Percentiles rank a stretch among this genome's conserved stretches.
phyloP scores from a whole-genome alignment of 2,888 invertebrate genomes.

The Parnassius mnemosyne region DNA sequence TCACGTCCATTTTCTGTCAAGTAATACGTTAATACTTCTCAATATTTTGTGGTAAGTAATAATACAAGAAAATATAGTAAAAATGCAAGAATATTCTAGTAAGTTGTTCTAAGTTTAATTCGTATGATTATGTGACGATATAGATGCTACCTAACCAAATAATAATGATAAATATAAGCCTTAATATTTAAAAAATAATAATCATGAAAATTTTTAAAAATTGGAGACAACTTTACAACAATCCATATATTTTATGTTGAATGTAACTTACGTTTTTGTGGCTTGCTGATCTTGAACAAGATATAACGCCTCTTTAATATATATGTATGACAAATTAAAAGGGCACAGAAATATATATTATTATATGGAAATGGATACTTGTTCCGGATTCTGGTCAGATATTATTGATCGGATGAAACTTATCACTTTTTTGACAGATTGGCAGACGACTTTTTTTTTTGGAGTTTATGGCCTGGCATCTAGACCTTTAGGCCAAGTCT shows the following conservation, averaged over 20 bases:
- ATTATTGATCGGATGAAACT: constrained; percentile 34
- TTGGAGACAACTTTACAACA: constrained; percentile 2
- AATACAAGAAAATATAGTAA: too few relatives aligned
- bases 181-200: background rate
- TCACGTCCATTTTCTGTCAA: too few relatives aligned
- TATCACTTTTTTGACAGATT: background rate
- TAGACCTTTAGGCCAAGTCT: too few relatives aligned
- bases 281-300: background rate
- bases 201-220: background rate
- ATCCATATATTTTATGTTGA: background rate
- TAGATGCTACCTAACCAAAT: background rate
- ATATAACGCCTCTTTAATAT: constrained; percentile 20
- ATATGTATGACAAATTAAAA: constrained; percentile 22
- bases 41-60: too few relatives aligned
- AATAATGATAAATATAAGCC: background rate
- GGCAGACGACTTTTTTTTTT: too few relatives aligned
- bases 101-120: too few relatives aligned
- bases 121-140: too few relatives aligned
- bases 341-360: constrained; percentile 19
- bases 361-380: too few relatives aligned
- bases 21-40: too few relatives aligned
- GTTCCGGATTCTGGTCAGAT: background rate
- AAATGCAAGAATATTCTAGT: too few relatives aligned
- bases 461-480: too few relatives aligned
- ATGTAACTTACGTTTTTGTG: constrained; percentile 18